Percentiles rank a stretch among this genome's conserved stretches.
These are phyloP conservation scores for Myoxocephalus aenaeus DNA, from an alignment of 2,797 vertebrate species.

Conservation along the genomic window DNA sequence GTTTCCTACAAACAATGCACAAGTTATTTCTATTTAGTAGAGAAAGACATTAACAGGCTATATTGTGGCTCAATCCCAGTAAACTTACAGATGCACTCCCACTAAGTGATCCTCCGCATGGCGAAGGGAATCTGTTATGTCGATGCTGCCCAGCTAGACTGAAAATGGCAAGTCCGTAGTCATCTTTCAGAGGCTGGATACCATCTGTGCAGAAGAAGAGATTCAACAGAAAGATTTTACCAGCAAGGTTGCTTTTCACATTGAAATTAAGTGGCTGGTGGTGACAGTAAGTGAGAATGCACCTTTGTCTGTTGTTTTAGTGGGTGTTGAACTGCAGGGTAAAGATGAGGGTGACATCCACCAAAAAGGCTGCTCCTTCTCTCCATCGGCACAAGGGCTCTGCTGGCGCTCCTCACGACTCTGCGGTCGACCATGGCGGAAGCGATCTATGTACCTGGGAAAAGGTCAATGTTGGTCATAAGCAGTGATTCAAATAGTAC, in stretches of 20 bases:
- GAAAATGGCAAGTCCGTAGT: constrained; percentile 11
- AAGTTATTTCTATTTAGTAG: background rate
- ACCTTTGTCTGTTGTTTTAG: constrained; percentile 60
- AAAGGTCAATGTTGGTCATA: background rate
- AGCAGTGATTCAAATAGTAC: background rate
- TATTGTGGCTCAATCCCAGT: background rate
- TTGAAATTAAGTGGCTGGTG: background rate
- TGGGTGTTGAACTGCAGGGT: constrained; percentile 70
- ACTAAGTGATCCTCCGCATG: constrained; percentile 62
- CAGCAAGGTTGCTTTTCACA: background rate
- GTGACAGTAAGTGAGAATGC: background rate
- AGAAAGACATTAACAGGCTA: background rate
- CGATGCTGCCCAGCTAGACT: constrained; percentile 34
- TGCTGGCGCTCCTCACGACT: constrained; percentile 86
- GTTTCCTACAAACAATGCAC: background rate
- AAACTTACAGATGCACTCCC: constrained; percentile 63
- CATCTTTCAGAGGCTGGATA: constrained; percentile 42
- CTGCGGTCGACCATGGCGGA: constrained; percentile 87
- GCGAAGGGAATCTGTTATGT: constrained; percentile 53
- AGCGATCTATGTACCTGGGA: constrained; percentile 88
- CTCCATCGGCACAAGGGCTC: constrained; percentile 29
- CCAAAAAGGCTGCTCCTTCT: constrained; percentile 83
- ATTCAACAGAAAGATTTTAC: background rate
- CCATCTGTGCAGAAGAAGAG: constrained; percentile 29
- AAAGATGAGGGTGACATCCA: constrained; percentile 81